phyloP scores from a whole-genome alignment of 1,140 invertebrate genomes.

The Drosophila albomicans region DNA sequence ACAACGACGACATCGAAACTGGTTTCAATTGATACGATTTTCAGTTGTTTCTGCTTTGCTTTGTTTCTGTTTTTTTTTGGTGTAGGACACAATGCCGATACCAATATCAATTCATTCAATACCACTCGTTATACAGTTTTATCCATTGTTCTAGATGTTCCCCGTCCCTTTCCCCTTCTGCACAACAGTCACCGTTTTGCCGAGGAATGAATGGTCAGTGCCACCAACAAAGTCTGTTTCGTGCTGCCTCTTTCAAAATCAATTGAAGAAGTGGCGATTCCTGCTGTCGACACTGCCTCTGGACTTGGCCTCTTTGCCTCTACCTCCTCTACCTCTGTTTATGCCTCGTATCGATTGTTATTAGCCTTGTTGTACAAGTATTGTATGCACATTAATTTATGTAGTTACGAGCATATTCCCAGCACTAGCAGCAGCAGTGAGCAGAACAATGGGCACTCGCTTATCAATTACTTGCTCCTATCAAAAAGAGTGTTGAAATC shows the following conservation, averaged over 20 bases:
- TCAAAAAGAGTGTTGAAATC: conserved; percentile 63
- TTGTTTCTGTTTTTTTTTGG: conserved; percentile 12
- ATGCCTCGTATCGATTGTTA: conserved; percentile 36
- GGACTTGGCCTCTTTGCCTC: conserved; percentile 21
- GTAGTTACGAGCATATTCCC: conserved; percentile 61
- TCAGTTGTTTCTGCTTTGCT: conserved; percentile 38
- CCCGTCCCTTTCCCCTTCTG: conserved; percentile 7
- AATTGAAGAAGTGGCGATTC: conserved; percentile 81
- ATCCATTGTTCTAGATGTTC: conserved; percentile 64
- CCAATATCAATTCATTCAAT: conserved; percentile 80
- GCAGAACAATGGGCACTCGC: conserved; percentile 62
- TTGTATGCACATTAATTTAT: conserved; percentile 71
- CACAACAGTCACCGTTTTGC: conserved; percentile 17
- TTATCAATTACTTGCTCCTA: conserved; percentile 29
- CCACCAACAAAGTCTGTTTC: conserved; percentile 72
- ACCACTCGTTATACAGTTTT: conserved; percentile 57
- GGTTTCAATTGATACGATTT: conserved; percentile 78
- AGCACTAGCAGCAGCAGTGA: conserved; percentile 22
- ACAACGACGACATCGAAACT: conserved; percentile 76
- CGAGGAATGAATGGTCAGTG: conserved; percentile 13
- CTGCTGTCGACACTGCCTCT: conserved; percentile 70
- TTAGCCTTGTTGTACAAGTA: conserved; percentile 42
- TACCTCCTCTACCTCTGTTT: conserved; percentile 5
- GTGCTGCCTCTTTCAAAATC: conserved; percentile 54
- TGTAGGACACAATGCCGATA: conserved; percentile 58